phyloP scores from a whole-genome alignment of 1,140 invertebrate genomes.

The Brevipalpus yothersi region DNA sequence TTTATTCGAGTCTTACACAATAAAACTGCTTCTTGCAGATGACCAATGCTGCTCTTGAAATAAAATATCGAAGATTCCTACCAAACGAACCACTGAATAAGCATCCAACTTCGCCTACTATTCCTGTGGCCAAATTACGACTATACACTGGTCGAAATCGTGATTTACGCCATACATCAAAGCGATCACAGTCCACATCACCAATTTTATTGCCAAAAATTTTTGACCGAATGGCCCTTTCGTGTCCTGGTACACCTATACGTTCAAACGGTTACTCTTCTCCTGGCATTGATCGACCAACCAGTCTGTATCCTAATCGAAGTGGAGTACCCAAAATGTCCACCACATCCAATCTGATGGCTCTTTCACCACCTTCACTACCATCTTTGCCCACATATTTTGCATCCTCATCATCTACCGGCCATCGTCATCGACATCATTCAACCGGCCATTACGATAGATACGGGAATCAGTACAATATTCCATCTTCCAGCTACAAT shows the following conservation, averaged over 20 bases:
- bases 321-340: too few relatives aligned
- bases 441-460: neutral
- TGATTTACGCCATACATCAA: neutral
- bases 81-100: neutral
- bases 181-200: neutral
- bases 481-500: neutral
- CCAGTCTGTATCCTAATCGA: too few relatives aligned
- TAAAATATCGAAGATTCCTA: neutral
- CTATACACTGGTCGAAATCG: neutral
- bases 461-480: too few relatives aligned
- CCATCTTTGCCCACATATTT: neutral
- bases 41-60: neutral
- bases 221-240: neutral
- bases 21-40: too few relatives aligned
- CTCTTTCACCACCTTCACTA: neutral
- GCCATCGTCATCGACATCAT: neutral
- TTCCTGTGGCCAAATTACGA: neutral
- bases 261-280: neutral
- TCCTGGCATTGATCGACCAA: too few relatives aligned
- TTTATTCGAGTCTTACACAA: too few relatives aligned
- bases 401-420: neutral
- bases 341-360: too few relatives aligned
- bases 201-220: neutral
- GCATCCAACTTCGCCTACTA: neutral
- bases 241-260: neutral